A percentile compares a stretch with the other conserved stretches of the same genome.
These are phyloP conservation scores for Carlito syrichta DNA, from an alignment of 2,113 vertebrate genomes.

Conservation along the genomic window DNA sequence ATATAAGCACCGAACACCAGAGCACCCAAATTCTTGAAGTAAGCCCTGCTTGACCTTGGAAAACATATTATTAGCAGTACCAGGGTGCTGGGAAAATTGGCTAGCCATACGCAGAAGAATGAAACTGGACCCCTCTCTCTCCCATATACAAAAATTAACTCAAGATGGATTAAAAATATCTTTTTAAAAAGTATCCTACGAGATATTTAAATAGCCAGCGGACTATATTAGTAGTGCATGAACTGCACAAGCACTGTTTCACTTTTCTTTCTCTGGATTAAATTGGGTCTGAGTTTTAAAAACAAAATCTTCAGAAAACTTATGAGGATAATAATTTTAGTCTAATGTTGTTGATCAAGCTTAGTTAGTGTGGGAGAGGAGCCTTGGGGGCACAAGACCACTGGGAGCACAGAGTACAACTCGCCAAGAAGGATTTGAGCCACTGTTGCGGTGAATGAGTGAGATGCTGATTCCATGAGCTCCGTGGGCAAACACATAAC, in stretches of 20 bases:
- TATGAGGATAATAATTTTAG: not conserved
- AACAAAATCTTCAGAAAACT: not conserved
- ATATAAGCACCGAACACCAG: too few relatives aligned
- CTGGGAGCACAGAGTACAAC: not conserved
- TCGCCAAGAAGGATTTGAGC: too few relatives aligned
- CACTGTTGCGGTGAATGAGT: fast-evolving
- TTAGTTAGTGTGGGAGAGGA: not conserved
- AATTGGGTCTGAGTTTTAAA: not conserved
- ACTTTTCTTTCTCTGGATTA: not conserved
- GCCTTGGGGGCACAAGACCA: fast-evolving
- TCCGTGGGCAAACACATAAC: not conserved
- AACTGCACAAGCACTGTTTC: not conserved
- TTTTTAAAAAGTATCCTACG: not conserved
- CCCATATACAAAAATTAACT: too few relatives aligned
- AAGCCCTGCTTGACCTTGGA: too few relatives aligned
- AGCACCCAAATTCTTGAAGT: too few relatives aligned
- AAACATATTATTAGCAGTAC: too few relatives aligned
- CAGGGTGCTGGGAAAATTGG: too few relatives aligned
- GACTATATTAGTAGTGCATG: not conserved
- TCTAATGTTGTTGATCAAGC: not conserved
- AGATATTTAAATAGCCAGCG: not conserved
- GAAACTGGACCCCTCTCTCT: too few relatives aligned
- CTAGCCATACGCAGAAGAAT: too few relatives aligned
- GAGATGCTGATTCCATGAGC: too few relatives aligned
- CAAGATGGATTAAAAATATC: too few relatives aligned